These are phyloP conservation scores for Nephrotoma flavescens DNA, from an alignment of 2,888 invertebrate species.

Conservation along the genomic window DNA sequence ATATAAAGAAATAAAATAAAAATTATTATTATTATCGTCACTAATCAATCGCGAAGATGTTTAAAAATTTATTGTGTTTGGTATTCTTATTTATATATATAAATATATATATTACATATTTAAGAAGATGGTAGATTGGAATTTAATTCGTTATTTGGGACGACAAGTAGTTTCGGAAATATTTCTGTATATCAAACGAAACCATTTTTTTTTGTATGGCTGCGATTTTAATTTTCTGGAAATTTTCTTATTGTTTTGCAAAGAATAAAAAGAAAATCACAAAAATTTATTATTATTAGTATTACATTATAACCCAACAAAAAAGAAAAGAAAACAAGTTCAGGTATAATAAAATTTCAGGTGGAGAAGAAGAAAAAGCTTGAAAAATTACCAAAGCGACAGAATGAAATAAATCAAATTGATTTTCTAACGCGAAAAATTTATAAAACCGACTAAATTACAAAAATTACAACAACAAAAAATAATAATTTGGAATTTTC, in stretches of 20 bases:
- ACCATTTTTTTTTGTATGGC: not conserved
- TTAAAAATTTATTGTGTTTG: not conserved
- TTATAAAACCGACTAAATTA: not conserved
- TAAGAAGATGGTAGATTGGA: not conserved
- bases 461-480: not conserved
- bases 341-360: not conserved
- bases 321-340: not conserved
- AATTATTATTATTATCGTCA: not conserved
- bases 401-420: not conserved
- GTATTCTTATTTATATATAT: not conserved
- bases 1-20: not conserved
- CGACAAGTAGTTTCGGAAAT: not conserved
- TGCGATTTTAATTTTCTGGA: not conserved
- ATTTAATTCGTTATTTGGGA: not conserved
- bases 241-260: not conserved
- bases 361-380: not conserved
- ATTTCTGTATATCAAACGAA: not conserved
- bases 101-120: not conserved
- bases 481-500: not conserved
- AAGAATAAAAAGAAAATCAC: not conserved
- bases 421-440: not conserved
- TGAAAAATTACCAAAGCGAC: not conserved
- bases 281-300: not conserved
- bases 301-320: not conserved
- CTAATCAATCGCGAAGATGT: not conserved